A percentile compares a stretch with the other conserved stretches of the same genome.
These are phyloP conservation scores for Sebastes baramenuke DNA, from an alignment of 2,797 vertebrate species.

Conservation along the genomic window DNA sequence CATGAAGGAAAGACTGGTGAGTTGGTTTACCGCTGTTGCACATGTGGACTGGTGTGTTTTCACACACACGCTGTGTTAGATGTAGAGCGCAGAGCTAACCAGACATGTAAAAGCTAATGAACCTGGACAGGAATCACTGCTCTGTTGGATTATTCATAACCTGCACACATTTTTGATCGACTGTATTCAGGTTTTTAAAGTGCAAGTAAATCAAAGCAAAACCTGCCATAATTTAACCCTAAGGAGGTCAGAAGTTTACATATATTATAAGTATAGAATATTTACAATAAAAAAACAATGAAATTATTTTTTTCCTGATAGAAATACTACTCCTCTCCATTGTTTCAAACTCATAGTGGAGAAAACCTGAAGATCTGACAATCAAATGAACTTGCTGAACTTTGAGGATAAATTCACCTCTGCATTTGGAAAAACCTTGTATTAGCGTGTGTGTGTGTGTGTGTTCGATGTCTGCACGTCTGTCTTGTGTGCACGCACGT, in stretches of 20 bases:
- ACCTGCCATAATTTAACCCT: not conserved
- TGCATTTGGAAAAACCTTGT: conserved; percentile 19
- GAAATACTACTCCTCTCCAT: not conserved
- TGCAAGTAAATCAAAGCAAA: not conserved
- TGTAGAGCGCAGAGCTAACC: not conserved
- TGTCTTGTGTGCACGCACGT: conserved; percentile 32
- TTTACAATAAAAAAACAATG: not conserved
- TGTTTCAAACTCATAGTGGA: not conserved
- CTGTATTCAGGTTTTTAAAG: not conserved
- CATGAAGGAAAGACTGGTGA: conserved; percentile 30
- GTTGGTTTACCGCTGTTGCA: conserved; percentile 29
- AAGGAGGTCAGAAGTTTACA: not conserved
- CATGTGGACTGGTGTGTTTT: conserved; percentile 29
- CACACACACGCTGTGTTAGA: conserved; percentile 8
- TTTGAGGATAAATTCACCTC: not conserved
- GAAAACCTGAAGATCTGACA: not conserved
- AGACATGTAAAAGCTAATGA: not conserved
- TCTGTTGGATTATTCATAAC: not conserved
- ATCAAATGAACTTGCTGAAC: conserved; percentile 8
- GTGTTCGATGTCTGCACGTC: conserved; percentile 20
- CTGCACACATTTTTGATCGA: not conserved
- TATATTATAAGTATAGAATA: not conserved
- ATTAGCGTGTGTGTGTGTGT: not conserved
- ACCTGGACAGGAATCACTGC: not conserved
- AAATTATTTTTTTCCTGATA: not conserved